Percentiles rank a stretch among this genome's conserved stretches.
phyloP scores from a whole-genome alignment of 2,888 invertebrate genomes.

The Pilophorus perplexus region DNA sequence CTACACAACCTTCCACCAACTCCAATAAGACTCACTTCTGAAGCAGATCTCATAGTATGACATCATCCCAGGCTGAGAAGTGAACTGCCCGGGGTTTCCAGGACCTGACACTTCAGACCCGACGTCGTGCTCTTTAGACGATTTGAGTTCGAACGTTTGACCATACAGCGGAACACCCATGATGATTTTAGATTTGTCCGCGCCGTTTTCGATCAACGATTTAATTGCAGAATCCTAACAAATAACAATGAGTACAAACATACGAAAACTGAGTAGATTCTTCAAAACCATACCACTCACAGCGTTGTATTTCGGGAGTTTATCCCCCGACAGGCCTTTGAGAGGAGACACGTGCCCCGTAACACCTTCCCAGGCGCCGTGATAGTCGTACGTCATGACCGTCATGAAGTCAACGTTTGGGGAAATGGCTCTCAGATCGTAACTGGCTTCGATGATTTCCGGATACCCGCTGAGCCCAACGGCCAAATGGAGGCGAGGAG shows the following conservation, averaged over 20 bases:
- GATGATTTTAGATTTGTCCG: slow-evolving; percentile 71
- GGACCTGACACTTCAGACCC: slow-evolving; percentile 69
- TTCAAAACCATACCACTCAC: slow-evolving; percentile 55
- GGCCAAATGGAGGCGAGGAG: slow-evolving; percentile 69
- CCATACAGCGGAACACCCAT: slow-evolving; percentile 85
- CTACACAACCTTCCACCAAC: neutral
- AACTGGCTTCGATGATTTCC: slow-evolving; percentile 82
- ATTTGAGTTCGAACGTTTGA: slow-evolving; percentile 70
- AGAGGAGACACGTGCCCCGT: slow-evolving; percentile 82
- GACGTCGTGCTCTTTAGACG: slow-evolving; percentile 52
- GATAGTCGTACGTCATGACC: slow-evolving; percentile 85
- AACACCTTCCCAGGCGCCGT: slow-evolving; percentile 80
- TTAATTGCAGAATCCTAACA: slow-evolving; percentile 45
- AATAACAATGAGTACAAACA: neutral
- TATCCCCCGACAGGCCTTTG: slow-evolving; percentile 63
- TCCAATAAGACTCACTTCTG: slow-evolving; percentile 35
- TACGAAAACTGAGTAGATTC: slow-evolving; percentile 4
- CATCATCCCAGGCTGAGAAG: slow-evolving; percentile 65
- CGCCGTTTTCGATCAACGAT: slow-evolving; percentile 59
- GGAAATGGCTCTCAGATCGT: slow-evolving; percentile 71
- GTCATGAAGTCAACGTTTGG: slow-evolving; percentile 73
- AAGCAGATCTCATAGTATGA: slow-evolving; percentile 69
- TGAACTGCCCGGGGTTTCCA: slow-evolving; percentile 69
- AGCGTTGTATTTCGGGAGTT: slow-evolving; percentile 72
- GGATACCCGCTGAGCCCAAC: slow-evolving; percentile 86